These are phyloP conservation scores for Lottia gigantea DNA, from an alignment of 2,888 invertebrate species.

Conservation along the genomic window DNA sequence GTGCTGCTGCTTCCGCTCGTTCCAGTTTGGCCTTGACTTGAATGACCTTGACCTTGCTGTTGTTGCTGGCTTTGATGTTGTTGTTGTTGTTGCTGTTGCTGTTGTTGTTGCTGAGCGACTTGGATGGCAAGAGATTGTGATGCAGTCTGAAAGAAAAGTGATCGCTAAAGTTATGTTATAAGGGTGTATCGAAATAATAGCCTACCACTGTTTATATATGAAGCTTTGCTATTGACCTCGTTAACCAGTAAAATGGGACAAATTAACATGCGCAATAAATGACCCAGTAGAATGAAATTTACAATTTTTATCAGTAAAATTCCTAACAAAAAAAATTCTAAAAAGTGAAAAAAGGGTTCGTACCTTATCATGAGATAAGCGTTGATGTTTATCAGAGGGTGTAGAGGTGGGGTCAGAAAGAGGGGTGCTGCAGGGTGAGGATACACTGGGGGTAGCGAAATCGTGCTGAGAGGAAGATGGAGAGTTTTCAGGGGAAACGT, in stretches of 20 bases:
- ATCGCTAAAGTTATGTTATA: no score
- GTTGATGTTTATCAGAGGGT: conserved; percentile 50
- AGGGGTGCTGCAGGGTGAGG: conserved; percentile 62
- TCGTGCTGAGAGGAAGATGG: conserved; percentile 64
- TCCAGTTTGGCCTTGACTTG: neutral
- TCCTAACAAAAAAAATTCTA: no score
- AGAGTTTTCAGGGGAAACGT: conserved; percentile 56
- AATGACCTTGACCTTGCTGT: neutral
- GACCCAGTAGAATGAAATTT: no score
- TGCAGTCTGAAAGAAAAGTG: conserved; percentile 13
- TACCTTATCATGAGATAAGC: conserved; percentile 31
- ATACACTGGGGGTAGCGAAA: conserved; percentile 60
- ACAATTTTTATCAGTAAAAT: no score
- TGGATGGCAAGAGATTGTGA: conserved; percentile 12
- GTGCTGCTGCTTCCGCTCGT: neutral
- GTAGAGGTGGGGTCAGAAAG: conserved; percentile 57
- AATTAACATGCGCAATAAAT: no score
- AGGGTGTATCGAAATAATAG: no score
- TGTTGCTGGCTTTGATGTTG: conserved; percentile 25
- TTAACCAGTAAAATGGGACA: no score
- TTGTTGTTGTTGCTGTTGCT: conserved; percentile 16
- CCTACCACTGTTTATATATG: no score
- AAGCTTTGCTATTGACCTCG: no score
- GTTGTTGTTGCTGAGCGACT: conserved; percentile 13
- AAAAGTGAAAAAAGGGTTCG: neutral